Evolutionary conservation across 2,797 vertebrate species (phyloP).

Genomic region (Phoxinus dragarum): DNA sequence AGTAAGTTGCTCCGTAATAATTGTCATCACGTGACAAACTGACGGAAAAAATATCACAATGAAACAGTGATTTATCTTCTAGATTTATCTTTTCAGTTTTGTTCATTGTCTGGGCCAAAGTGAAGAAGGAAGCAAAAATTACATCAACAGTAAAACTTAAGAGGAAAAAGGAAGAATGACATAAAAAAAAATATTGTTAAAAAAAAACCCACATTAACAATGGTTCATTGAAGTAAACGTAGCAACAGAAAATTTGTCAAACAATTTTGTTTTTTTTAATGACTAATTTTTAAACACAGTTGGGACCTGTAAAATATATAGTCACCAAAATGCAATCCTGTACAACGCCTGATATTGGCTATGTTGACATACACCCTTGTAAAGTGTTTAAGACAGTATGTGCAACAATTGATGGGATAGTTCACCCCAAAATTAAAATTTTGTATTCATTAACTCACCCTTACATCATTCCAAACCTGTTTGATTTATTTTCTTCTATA

Average conservation of each 20-base stretch:
- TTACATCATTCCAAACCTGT: not conserved
- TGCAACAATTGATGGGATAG: not conserved
- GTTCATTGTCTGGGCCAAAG: not conserved
- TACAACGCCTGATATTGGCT: not conserved
- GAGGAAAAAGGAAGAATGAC: slow-evolving; percentile 10
- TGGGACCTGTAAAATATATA: not conserved
- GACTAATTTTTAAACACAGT: not conserved
- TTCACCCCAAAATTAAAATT: not conserved
- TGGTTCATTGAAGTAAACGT: not conserved
- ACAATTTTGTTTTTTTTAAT: not conserved
- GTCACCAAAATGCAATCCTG: not conserved
- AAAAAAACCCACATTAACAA: not conserved
- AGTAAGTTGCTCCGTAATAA: not conserved
- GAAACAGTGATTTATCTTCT: not conserved
- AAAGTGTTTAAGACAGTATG: not conserved
- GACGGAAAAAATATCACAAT: not conserved
- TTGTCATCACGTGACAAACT: not conserved
- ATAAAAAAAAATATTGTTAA: not conserved
- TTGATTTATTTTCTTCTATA: not conserved
- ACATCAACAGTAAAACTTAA: not conserved
- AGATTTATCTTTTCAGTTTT: not conserved
- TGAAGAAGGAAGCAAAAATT: not conserved
- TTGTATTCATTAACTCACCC: not conserved
- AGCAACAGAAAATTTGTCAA: not conserved
- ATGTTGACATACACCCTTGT: not conserved